These are phyloP conservation scores for Drosophila kanapiae DNA, from an alignment of 1,140 invertebrate genomes.

Conservation along the genomic window DNA sequence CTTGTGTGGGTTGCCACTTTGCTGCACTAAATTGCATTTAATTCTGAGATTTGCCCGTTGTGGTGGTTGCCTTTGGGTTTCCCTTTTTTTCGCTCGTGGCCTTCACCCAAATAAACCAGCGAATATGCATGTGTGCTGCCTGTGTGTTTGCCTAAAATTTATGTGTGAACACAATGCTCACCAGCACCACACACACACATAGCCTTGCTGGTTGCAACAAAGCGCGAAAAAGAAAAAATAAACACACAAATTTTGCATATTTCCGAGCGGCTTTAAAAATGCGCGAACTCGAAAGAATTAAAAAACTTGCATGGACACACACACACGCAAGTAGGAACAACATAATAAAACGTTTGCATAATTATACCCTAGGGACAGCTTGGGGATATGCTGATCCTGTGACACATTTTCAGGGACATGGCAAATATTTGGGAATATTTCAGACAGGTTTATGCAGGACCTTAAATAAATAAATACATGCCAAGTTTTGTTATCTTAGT, in stretches of 20 bases:
- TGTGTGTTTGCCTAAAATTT: constrained; percentile 75
- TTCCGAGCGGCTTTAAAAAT: constrained; percentile 71
- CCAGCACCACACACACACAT: constrained; percentile 35
- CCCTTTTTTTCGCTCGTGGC: constrained; percentile 47
- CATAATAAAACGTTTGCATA: constrained; percentile 70
- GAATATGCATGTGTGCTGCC: constrained; percentile 27
- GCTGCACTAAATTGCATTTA: constrained; percentile 82
- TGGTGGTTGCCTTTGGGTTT: constrained; percentile 40
- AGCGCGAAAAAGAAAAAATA: constrained; percentile 41
- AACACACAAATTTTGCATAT: constrained; percentile 69
- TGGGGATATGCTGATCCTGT: constrained; percentile 33
- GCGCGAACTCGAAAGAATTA: constrained; percentile 47
- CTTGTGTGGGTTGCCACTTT: constrained; percentile 70
- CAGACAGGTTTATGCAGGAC: neutral
- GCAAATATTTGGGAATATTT: constrained; percentile 14
- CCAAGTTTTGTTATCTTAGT: neutral
- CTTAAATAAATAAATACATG: neutral
- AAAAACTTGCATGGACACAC: constrained; percentile 37
- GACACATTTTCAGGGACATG: constrained; percentile 2
- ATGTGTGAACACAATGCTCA: constrained; percentile 74
- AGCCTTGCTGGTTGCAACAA: constrained; percentile 47
- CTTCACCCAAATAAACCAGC: constrained; percentile 77
- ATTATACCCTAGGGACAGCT: constrained; percentile 48
- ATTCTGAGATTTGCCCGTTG: constrained; percentile 74
- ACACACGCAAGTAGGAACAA: constrained; percentile 17